Percentiles rank a stretch among this genome's conserved stretches.
Evolutionary conservation across 2,113 vertebrate genomes (phyloP).

Genomic region (Coreoperca whiteheadi): DNA sequence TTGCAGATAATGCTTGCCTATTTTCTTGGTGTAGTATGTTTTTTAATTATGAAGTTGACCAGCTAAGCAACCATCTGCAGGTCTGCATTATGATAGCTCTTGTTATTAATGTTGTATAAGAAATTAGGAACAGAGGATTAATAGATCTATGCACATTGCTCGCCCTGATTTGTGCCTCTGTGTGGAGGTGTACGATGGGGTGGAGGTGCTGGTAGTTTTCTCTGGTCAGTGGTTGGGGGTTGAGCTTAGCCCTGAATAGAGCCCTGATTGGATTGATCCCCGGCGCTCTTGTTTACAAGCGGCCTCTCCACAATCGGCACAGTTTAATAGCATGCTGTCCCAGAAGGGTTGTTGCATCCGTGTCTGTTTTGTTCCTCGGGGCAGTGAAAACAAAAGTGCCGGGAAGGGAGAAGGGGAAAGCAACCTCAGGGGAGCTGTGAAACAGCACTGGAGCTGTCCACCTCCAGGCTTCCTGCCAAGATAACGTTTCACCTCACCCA

Average conservation of each 20-base stretch:
- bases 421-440: conserved; percentile 82
- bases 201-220: conserved; percentile 46
- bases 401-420: conserved; percentile 67
- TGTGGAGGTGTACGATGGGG: conserved; percentile 33
- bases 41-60: neutral
- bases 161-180: neutral
- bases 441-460: conserved; percentile 69
- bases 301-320: conserved; percentile 73
- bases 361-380: conserved; percentile 80
- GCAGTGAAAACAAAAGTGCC: conserved; percentile 82
- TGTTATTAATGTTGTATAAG: conserved; percentile 6
- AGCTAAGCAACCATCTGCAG: neutral
- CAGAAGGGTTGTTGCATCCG: conserved; percentile 82
- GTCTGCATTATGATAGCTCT: neutral
- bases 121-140: conserved; percentile 4
- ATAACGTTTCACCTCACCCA: conserved; percentile 80
- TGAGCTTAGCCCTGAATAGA: conserved; percentile 63
- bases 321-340: conserved; percentile 82
- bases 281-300: conserved; percentile 80
- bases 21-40: neutral
- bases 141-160: neutral
- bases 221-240: conserved; percentile 53
- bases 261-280: conserved; percentile 85
- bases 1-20: neutral
- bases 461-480: conserved; percentile 77